Evolutionary conservation across 2,888 invertebrate species (phyloP).

Genomic region (Strigamia crassipes): DNA sequence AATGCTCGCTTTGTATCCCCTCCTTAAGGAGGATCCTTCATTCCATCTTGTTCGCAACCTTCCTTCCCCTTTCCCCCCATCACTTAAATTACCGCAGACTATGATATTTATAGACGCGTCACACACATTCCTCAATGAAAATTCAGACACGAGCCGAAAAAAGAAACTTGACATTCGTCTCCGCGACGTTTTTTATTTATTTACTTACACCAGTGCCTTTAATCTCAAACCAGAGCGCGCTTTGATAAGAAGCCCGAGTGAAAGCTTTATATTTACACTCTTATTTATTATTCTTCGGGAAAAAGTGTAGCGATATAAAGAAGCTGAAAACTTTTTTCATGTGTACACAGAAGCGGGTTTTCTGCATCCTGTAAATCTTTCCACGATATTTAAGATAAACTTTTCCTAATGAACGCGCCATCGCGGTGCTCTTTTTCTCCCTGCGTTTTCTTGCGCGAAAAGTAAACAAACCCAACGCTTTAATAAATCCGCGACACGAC

Average conservation of each 20-base stretch:
- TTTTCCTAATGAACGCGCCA: constrained; percentile 17
- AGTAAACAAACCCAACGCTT: constrained; percentile 6
- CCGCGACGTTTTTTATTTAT: neutral
- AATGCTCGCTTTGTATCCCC: constrained; percentile 18
- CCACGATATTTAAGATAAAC: neutral
- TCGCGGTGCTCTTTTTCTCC: neutral
- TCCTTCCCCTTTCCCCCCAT: constrained; percentile 8
- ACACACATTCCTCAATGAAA: constrained; percentile 28
- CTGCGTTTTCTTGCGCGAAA: neutral
- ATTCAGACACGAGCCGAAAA: constrained; percentile 35
- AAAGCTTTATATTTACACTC: constrained; percentile 25
- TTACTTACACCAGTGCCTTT: neutral
- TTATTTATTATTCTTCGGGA: neutral
- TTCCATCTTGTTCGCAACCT: neutral
- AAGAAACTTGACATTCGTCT: constrained; percentile 7
- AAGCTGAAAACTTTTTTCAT: constrained; percentile 9
- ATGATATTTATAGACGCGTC: constrained; percentile 24
- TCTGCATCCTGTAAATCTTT: neutral
- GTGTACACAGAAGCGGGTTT: neutral
- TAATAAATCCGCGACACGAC: neutral
- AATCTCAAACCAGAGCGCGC: constrained; percentile 3
- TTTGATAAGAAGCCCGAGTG: constrained; percentile 4
- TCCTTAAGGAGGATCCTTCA: constrained; percentile 35
- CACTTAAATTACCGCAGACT: constrained; percentile 25
- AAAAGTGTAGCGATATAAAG: neutral